phyloP scores from a whole-genome alignment of 2,797 vertebrate genomes.

The Poecilia velifera region DNA sequence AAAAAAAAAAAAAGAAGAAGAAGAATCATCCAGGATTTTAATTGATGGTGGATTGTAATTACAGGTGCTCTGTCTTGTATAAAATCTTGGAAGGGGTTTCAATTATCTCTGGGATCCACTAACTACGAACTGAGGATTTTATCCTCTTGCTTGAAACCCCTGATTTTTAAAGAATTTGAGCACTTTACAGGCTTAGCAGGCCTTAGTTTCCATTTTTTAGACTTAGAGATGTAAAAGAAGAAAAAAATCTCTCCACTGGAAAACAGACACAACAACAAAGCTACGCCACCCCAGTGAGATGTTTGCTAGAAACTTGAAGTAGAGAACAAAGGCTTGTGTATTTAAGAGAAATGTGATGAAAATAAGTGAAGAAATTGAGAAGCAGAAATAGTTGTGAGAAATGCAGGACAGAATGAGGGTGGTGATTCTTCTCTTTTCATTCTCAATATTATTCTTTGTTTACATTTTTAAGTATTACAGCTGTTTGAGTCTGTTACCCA shows the following conservation, averaged over 20 bases:
- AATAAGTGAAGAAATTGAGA: conserved; percentile 59
- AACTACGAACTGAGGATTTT: conserved; percentile 12
- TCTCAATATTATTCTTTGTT: conserved; percentile 82
- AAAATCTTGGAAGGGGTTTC: conserved; percentile 39
- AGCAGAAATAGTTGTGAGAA: conserved; percentile 65
- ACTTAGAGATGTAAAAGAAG: conserved; percentile 15
- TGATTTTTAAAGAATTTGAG: conserved; percentile 40
- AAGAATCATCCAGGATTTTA: conserved; percentile 42
- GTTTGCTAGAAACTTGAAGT: conserved; percentile 48
- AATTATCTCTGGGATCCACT: conserved; percentile 32
- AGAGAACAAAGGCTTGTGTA: conserved; percentile 56
- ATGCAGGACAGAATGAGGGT: conserved; percentile 46
- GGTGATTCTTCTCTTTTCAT: conserved; percentile 70
- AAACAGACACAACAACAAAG: conserved; percentile 24
- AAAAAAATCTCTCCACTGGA: conserved; percentile 53
- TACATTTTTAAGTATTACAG: conserved; percentile 84
- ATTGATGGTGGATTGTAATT: conserved; percentile 34
- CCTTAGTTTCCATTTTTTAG: conserved; percentile 32
- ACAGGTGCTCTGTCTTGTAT: conserved; percentile 52
- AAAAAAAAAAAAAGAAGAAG: conserved; percentile 15
- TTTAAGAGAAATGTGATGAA: conserved; percentile 79
- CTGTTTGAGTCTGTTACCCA: conserved; percentile 79
- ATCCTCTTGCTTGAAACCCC: conserved; percentile 7
- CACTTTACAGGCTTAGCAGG: conserved; percentile 66
- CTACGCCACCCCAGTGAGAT: conserved; percentile 26